These are phyloP conservation scores for Ctenosaura bakeri DNA, from an alignment of 2,797 vertebrate species.

Conservation along the genomic window DNA sequence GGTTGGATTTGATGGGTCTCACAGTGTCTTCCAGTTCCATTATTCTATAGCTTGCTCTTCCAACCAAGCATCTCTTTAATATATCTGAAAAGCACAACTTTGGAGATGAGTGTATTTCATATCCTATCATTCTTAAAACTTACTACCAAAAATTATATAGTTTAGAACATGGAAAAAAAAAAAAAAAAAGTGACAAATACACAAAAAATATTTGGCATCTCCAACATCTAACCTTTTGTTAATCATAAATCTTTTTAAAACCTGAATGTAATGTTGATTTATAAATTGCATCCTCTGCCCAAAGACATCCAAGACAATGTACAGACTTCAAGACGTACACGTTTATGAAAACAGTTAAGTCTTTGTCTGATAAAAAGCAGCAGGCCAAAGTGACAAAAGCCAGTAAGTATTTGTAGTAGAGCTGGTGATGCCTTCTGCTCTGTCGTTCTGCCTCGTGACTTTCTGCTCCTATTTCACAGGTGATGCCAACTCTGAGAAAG, in stretches of 20 bases:
- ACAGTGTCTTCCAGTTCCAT: no score
- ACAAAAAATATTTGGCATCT: background rate
- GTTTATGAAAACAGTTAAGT: background rate
- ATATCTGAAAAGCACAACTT: background rate
- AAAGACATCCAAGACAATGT: background rate
- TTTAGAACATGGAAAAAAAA: background rate
- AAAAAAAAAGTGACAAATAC: background rate
- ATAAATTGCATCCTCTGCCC: background rate
- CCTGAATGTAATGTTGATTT: background rate
- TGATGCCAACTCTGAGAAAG: background rate
- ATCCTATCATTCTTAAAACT: background rate
- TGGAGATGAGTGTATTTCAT: background rate
- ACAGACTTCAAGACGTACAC: background rate
- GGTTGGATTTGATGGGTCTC: no score
- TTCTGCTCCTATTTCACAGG: conserved; percentile 52
- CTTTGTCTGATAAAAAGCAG: background rate
- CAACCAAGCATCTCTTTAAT: background rate
- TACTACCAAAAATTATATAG: background rate
- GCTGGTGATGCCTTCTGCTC: background rate
- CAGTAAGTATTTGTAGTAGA: background rate
- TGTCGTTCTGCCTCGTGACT: background rate
- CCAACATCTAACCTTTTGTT: background rate
- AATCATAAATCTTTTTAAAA: background rate
- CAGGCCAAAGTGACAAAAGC: background rate
- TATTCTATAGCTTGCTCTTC: background rate